phyloP scores from a whole-genome alignment of 2,888 invertebrate species.

The Noctua fimbriata region DNA sequence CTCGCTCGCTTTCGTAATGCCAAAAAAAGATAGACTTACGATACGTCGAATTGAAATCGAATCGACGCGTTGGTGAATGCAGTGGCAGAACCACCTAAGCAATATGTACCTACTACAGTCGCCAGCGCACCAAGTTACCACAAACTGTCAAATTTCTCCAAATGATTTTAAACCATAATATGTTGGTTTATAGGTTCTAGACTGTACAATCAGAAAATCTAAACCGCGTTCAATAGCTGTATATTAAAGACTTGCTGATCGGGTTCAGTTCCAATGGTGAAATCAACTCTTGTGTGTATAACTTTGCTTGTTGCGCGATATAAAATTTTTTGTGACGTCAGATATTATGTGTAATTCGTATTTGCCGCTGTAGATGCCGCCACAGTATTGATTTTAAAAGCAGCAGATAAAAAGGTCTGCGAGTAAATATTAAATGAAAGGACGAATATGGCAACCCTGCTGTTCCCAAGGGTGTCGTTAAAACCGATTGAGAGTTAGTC shows the following conservation, averaged over 20 bases:
- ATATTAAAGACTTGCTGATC: background rate
- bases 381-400: slow-evolving; percentile 25
- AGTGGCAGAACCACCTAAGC: no score
- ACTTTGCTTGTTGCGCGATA: background rate
- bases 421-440: slow-evolving; percentile 42
- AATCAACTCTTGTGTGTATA: background rate
- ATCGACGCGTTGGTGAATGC: no score
- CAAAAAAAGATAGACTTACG: no score
- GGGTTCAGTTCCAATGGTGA: background rate
- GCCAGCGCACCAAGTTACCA: no score
- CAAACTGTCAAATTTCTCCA: no score
- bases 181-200: no score
- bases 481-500: slow-evolving; percentile 33
- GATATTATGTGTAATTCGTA: background rate
- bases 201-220: no score
- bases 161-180: no score
- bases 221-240: background rate
- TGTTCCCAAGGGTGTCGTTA: slow-evolving; percentile 43
- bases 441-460: slow-evolving; percentile 33
- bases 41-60: no score
- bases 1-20: no score
- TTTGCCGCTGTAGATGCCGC: background rate
- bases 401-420: slow-evolving; percentile 17
- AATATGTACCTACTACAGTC: no score
- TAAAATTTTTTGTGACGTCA: no score